Conservation (phyloP, 2,113 vertebrate species). For the Jaculus jaculus region DNA sequence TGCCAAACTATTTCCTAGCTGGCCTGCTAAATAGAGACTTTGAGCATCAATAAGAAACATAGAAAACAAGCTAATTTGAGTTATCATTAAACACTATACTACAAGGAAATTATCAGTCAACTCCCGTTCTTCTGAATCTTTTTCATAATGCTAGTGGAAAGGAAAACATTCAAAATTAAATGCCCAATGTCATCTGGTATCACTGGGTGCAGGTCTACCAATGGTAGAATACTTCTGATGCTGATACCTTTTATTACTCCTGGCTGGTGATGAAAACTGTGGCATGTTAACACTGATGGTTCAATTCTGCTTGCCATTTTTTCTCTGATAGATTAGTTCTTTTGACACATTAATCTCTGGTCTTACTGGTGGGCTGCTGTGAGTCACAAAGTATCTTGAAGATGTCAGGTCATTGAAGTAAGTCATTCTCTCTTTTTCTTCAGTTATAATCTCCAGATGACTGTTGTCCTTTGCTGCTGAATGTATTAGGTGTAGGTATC, state of each 20-base stretch:
- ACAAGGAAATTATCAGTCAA: background rate
- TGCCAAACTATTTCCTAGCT: too few species aligned
- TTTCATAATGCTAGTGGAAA: background rate
- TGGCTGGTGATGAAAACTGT: background rate
- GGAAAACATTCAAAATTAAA: background rate
- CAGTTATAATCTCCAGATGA: background rate
- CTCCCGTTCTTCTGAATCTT: background rate
- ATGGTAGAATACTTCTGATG: background rate
- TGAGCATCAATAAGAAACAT: background rate
- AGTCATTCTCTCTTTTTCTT: background rate
- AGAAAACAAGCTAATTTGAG: background rate
- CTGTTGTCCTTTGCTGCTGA: background rate
- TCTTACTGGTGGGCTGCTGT: fast-evolving
- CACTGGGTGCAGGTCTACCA: background rate
- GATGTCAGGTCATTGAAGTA: background rate
- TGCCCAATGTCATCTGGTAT: background rate
- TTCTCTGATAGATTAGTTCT: background rate
- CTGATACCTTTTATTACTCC: background rate
- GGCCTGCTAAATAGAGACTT: background rate
- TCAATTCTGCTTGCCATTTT: background rate
- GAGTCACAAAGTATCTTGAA: background rate
- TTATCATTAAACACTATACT: background rate
- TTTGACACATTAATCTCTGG: background rate
- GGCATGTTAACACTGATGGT: background rate
- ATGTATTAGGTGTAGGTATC: background rate